Conservation (phyloP, 2,797 vertebrate genomes). For the Centroberyx gerrardi region DNA sequence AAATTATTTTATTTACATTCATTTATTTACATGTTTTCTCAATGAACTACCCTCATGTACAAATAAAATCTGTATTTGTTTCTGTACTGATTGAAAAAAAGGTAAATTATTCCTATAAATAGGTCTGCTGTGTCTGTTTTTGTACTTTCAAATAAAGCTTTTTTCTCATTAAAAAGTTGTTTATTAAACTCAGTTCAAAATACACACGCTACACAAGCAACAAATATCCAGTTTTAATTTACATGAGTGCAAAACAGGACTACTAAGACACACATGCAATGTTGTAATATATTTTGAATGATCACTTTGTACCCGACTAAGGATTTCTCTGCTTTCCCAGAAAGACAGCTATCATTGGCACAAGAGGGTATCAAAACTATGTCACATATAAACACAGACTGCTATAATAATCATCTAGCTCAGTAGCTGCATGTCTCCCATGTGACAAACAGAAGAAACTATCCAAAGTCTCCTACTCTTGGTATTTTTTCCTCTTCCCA, state of each 20-base stretch:
- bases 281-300: constrained; percentile 6
- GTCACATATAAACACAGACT: too few species aligned
- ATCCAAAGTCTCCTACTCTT: background rate
- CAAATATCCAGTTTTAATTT: constrained; percentile 48
- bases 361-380: constrained; percentile 42
- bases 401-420: background rate
- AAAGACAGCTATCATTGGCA: constrained; percentile 77
- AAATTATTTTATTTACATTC: constrained; percentile 95
- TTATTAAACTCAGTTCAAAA: constrained; percentile 50
- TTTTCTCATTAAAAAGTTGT: constrained; percentile 60
- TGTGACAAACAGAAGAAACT: constrained; percentile 13
- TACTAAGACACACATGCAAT: constrained; percentile 20
- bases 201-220: constrained; percentile 49
- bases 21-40: constrained; percentile 86
- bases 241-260: constrained; percentile 26
- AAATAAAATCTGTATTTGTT: constrained; percentile 85
- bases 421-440: background rate
- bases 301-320: constrained; percentile 19
- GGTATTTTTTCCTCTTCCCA: background rate
- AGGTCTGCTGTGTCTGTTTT: constrained; percentile 90
- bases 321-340: constrained; percentile 32
- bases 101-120: constrained; percentile 96
- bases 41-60: constrained; percentile 87
- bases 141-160: constrained; percentile 95
- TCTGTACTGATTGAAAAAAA: constrained; percentile 87